Evolutionary conservation across 2,888 invertebrate genomes (phyloP).

Genomic region (Adineta ricciae): DNA sequence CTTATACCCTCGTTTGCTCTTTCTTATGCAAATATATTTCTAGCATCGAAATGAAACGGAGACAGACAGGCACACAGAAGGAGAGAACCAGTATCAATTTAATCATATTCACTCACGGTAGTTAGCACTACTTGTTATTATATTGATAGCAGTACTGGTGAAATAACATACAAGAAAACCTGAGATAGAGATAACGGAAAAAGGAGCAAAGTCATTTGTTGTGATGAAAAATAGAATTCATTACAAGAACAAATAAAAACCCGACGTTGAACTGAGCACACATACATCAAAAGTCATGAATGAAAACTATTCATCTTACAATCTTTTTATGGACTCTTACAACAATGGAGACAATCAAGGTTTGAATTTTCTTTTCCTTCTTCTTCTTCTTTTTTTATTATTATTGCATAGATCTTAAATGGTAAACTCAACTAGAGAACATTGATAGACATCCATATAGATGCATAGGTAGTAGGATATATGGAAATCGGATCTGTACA

Average conservation of each 20-base stretch:
- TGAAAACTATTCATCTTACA: not conserved
- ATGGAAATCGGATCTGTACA: not conserved
- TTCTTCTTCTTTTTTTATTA: not conserved
- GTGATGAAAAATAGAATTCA: not conserved
- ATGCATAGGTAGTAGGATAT: not conserved
- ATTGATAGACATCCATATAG: not conserved
- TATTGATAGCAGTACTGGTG: not conserved
- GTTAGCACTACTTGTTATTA: not conserved
- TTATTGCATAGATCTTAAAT: not conserved
- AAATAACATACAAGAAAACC: not conserved
- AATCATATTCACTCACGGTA: not conserved
- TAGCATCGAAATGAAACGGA: not conserved
- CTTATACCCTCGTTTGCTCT: not conserved
- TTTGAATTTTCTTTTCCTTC: not conserved
- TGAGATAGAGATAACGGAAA: not conserved
- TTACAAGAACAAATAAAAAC: not conserved
- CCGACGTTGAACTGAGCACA: not conserved
- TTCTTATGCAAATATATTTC: conserved; percentile 4
- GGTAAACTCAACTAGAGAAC: not conserved
- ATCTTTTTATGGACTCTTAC: not conserved
- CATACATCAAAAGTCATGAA: not conserved
- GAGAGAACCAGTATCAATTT: not conserved
- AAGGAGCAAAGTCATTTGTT: not conserved
- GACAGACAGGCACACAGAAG: too few relatives aligned
- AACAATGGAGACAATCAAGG: not conserved